Base-by-base conservation (phyloP, 2,888 invertebrate species). In the Strigamia crassipes region DNA sequence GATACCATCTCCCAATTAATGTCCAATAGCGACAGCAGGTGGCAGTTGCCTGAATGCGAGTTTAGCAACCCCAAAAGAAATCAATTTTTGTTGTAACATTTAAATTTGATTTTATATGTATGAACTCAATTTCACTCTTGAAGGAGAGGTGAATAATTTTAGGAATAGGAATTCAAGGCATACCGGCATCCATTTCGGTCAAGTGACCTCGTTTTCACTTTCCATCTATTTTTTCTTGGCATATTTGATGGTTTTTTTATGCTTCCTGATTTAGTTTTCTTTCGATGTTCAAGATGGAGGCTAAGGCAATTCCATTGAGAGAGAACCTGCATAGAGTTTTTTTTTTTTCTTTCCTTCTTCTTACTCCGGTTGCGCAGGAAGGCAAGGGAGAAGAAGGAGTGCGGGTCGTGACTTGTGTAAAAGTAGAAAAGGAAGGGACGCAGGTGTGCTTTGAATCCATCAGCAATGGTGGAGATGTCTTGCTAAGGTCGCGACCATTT, bases 201-300 rank as follows among this genome's bases (percentile, higher is more conserved):
- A 73, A 73, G 27, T 73, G 73, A 73, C 73, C 73, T 73, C 73
- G 73, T 73, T 73, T 73, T 73, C 73, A 73, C 73, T 73, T 73
- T 73, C 73, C 73, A 73, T 73, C 73, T 73, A 73, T 73, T 73
- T 73, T 66, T 73, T 73, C 73, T 31, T 73, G 73, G 73, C 73
- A 73, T 73, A 27, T 73, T 73, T 73, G 73, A 73, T 73, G 73
- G 73, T 27, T 73, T 73, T 73, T 73, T 73, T 73, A 73, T 73
- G 73, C 73, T 73, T 73, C 31, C 73, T 73, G 73, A 73, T 73
- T 73, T 73, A 73, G 73, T 73, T 73, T 73, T 73, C 73, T 73
- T 31, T 27, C 73, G 73, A 73, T 73, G 73, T 73, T 73, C 73
- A 73, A 73, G 73, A 73, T 73, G 73, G 73, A 73, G 73, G 73